phyloP scores from a whole-genome alignment of 2,888 invertebrate genomes.

The Lycocerus yunnanus region DNA sequence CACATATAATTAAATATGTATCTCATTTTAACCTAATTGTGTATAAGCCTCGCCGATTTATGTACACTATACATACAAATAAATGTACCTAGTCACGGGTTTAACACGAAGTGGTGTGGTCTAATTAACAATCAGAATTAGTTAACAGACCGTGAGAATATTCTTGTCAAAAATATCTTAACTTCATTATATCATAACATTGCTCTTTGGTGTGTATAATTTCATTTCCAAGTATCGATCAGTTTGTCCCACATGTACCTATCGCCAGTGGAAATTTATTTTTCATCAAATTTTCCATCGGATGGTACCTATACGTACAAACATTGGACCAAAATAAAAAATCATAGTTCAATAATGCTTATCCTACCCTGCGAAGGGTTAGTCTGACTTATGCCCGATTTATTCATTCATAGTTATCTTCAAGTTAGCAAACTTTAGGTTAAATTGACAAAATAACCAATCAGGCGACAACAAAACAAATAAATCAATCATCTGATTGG shows the following conservation, averaged over 20 bases:
- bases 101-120: constrained; percentile 28
- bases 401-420: no score
- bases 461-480: no score
- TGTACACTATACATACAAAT: neutral
- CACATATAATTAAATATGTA: constrained; percentile 28
- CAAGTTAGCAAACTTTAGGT: no score
- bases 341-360: no score
- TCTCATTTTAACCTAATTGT: constrained; percentile 31
- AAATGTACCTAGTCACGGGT: constrained; percentile 19
- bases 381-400: no score
- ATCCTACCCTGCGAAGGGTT: no score
- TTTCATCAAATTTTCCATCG: no score
- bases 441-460: no score
- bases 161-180: constrained; percentile 22
- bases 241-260: neutral
- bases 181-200: neutral
- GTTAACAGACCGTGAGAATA: constrained; percentile 30
- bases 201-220: neutral
- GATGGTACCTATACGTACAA: no score
- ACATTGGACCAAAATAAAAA: no score
- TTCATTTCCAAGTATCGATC: neutral
- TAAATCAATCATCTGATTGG: no score
- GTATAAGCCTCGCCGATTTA: constrained; percentile 23
- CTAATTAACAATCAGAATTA: constrained; percentile 30
- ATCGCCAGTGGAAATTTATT: no score